A percentile compares a stretch with the other conserved stretches of the same genome.
Conservation (phyloP, 2,888 invertebrate species). For the Mongoloraphidia duomilia region DNA sequence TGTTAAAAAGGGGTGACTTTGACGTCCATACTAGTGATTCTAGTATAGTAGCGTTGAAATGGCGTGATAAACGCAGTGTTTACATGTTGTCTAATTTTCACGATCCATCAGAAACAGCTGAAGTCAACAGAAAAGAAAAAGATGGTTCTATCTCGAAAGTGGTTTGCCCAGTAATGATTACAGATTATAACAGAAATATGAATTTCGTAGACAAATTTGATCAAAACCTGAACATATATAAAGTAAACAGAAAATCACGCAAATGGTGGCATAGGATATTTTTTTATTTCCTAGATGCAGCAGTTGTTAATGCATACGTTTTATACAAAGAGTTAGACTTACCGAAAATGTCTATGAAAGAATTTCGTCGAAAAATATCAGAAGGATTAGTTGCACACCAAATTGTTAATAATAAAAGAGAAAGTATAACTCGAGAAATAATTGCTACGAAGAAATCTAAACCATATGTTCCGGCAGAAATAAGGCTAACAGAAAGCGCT, state of each 20-base stretch:
- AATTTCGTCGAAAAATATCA: conserved; percentile 11
- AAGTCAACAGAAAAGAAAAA: conserved; percentile 12
- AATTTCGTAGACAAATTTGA: conserved; percentile 19
- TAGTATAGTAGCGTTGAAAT: conserved; percentile 16
- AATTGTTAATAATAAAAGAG: not conserved
- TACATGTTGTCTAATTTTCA: conserved; percentile 18
- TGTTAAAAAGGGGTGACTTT: conserved; percentile 15
- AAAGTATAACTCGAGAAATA: conserved; percentile 1
- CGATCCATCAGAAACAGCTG: conserved; percentile 12
- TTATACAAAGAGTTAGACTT: not conserved
- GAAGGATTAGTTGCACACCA: conserved; percentile 8
- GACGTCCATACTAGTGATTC: conserved; percentile 14
- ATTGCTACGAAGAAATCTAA: no score
- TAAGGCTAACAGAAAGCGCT: conserved; percentile 3
- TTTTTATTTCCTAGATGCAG: conserved; percentile 17
- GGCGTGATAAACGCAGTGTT: conserved; percentile 19
- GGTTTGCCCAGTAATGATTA: conserved; percentile 15
- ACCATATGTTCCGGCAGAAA: conserved; percentile 1
- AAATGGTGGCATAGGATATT: conserved; percentile 20
- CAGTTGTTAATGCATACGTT: conserved; percentile 15
- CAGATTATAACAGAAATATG: conserved; percentile 19
- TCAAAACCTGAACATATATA: conserved; percentile 15
- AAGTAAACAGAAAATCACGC: conserved; percentile 17
- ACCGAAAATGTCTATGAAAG: conserved; percentile 5
- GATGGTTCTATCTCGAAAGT: conserved; percentile 14